Percentiles rank a stretch among this genome's conserved stretches.
These are phyloP conservation scores for Nibea coibor DNA, from an alignment of 2,113 vertebrate genomes.

Conservation along the genomic window DNA sequence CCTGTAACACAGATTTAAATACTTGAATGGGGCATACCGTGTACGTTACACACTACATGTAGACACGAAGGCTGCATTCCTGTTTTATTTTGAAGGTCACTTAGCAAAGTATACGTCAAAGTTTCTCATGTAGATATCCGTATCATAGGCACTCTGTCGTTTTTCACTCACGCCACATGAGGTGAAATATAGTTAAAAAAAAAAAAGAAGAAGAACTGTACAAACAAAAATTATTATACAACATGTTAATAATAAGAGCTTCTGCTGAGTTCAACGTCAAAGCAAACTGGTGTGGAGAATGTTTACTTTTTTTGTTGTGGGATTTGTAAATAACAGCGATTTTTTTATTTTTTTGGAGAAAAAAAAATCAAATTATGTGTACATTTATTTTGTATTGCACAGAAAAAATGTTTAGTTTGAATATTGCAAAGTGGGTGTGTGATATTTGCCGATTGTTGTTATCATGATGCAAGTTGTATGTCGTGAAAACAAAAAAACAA, in stretches of 20 bases:
- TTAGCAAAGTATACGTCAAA: conserved; percentile 1
- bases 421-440: conserved; percentile 88
- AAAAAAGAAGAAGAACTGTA: conserved; percentile 51
- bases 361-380: conserved; percentile 80
- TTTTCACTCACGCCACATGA: conserved; percentile 37
- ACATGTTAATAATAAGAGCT: conserved; percentile 54
- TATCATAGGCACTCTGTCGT: conserved; percentile 60
- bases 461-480: conserved; percentile 85
- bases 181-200: conserved; percentile 30
- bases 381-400: conserved; percentile 93
- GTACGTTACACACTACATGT: neutral
- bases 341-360: conserved; percentile 86
- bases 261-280: conserved; percentile 78
- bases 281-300: conserved; percentile 83
- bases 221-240: conserved; percentile 53
- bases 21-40: conserved; percentile 52
- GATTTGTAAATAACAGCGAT: conserved; percentile 89
- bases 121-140: conserved; percentile 46
- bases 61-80: neutral
- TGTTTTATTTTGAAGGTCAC: conserved; percentile 17
- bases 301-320: conserved; percentile 88
- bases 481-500: conserved; percentile 78
- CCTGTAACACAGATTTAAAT: conserved; percentile 47
- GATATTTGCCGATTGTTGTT: conserved; percentile 88
- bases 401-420: conserved; percentile 90